These are phyloP conservation scores for Stercorarius parasiticus DNA, from an alignment of 2,113 vertebrate species.

Conservation along the genomic window DNA sequence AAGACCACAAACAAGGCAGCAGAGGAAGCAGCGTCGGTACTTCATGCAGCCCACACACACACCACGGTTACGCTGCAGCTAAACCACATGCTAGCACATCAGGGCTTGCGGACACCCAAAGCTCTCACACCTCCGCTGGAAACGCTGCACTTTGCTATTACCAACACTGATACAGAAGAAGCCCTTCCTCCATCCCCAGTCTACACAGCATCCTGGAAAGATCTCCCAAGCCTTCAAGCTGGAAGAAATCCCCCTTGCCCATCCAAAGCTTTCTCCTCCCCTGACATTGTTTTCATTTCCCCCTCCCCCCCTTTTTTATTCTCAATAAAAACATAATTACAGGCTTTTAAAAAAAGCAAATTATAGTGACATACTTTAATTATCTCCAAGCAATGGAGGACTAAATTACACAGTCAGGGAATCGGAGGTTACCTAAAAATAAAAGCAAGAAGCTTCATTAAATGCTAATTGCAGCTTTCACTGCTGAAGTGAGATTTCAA, in stretches of 20 bases:
- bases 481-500: slow-evolving; percentile 70
- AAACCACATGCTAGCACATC: not conserved
- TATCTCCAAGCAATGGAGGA: slow-evolving; percentile 77
- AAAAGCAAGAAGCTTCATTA: slow-evolving; percentile 81
- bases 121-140: not conserved
- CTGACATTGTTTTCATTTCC: slow-evolving; percentile 49
- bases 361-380: slow-evolving; percentile 84
- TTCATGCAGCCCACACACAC: not conserved
- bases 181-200: not conserved
- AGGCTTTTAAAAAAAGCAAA: slow-evolving; percentile 78
- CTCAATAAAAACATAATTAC: slow-evolving; percentile 80
- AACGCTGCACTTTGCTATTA: not conserved
- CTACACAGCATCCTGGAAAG: not conserved
- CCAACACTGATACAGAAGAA: not conserved
- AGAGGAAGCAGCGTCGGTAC: not conserved
- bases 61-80: rapidly evolving
- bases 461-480: slow-evolving; percentile 79
- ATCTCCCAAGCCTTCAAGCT: not conserved
- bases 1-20: not conserved
- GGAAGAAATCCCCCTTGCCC: slow-evolving; percentile 25
- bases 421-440: slow-evolving; percentile 82
- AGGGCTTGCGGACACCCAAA: not conserved
- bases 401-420: slow-evolving; percentile 79
- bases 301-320: not conserved
- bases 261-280: slow-evolving; percentile 27